Percentiles rank a stretch among this genome's conserved stretches.
These are phyloP conservation scores for Poecile montanus DNA, from an alignment of 2,797 vertebrate species.

Conservation along the genomic window DNA sequence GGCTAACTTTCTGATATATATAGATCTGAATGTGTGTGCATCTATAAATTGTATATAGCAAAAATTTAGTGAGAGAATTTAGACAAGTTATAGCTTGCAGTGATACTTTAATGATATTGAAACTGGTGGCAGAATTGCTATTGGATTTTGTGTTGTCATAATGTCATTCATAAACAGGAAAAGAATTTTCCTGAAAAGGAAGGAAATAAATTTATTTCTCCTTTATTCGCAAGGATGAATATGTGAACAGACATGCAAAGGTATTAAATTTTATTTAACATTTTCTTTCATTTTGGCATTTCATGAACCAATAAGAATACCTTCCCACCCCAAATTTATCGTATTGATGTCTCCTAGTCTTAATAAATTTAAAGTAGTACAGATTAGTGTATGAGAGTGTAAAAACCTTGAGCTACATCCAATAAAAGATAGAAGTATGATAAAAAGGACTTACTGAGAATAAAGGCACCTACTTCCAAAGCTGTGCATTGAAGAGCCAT, in stretches of 20 bases:
- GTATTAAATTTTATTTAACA: neutral
- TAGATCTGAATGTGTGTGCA: accelerated
- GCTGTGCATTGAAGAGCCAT: neutral
- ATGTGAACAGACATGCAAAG: neutral
- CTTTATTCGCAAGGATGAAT: neutral
- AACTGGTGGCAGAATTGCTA: neutral
- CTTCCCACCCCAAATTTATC: neutral
- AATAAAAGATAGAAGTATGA: neutral
- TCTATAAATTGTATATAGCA: neutral
- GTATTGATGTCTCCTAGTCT: neutral
- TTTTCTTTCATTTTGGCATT: neutral
- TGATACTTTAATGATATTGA: neutral
- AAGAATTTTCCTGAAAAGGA: neutral
- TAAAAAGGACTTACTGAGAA: neutral
- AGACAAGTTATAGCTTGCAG: neutral
- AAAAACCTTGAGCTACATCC: neutral
- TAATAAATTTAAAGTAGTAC: neutral
- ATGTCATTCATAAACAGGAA: neutral
- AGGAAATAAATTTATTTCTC: neutral
- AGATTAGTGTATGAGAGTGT: neutral
- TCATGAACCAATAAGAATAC: neutral
- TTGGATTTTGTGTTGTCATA: neutral
- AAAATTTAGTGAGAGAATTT: neutral
- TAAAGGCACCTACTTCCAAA: neutral
- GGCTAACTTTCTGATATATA: neutral